Percentiles rank a stretch among this genome's conserved stretches.
Conservation (phyloP, 2,113 vertebrate species). For the Ammodytes marinus region DNA sequence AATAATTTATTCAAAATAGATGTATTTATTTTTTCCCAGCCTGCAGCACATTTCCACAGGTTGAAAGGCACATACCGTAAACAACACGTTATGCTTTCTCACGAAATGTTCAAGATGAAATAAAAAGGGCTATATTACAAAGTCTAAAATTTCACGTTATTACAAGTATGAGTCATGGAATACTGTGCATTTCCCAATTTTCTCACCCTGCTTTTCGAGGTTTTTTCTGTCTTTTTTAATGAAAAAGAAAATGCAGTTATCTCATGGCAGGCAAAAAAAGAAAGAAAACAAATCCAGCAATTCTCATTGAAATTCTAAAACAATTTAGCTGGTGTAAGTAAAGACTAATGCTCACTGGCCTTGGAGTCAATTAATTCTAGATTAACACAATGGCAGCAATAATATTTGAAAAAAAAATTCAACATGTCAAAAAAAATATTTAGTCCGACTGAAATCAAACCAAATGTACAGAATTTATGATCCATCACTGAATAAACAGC, state of each 20-base stretch:
- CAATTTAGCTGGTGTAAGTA: conserved; percentile 46
- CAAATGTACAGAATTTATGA: conserved; percentile 13
- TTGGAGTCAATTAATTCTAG: conserved; percentile 79
- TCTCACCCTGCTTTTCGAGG: conserved; percentile 25
- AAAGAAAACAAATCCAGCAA: conserved; percentile 30
- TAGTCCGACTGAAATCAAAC: conserved; percentile 39
- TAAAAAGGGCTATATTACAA: conserved; percentile 70
- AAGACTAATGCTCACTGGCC: conserved; percentile 31
- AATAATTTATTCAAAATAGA: conserved; percentile 84
- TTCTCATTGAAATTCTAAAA: conserved; percentile 9
- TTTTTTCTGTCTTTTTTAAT: not conserved
- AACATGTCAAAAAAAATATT: conserved; percentile 28
- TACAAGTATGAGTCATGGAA: conserved; percentile 51
- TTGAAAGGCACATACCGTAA: conserved; percentile 84
- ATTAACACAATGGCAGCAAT: conserved; percentile 58
- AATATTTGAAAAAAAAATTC: conserved; percentile 15
- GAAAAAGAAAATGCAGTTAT: not conserved
- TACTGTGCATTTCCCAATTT: conserved; percentile 60
- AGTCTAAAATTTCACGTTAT: conserved; percentile 56
- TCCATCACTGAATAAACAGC: not conserved
- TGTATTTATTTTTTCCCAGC: conserved; percentile 82
- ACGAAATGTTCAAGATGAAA: conserved; percentile 60
- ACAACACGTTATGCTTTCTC: conserved; percentile 60
- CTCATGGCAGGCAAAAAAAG: conserved; percentile 18
- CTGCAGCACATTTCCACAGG: conserved; percentile 73